Percentiles rank a stretch among this genome's conserved stretches.
phyloP scores from a whole-genome alignment of 2,888 invertebrate genomes.

The Oligia strigilis region DNA sequence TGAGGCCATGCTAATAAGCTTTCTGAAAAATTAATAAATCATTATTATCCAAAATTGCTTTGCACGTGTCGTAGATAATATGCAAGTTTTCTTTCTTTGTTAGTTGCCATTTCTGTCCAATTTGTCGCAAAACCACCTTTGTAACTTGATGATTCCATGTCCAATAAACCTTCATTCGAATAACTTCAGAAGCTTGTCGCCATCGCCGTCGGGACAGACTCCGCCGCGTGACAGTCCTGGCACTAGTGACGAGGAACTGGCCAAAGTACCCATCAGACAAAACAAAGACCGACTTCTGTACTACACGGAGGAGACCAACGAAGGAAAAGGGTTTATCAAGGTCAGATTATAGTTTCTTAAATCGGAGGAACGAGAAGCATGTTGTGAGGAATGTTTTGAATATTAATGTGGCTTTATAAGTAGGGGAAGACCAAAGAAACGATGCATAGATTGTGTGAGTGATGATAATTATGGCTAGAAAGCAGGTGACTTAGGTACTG shows the following conservation, averaged over 20 bases:
- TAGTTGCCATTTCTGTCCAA: neutral
- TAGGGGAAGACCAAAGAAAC: neutral
- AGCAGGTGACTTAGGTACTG: neutral
- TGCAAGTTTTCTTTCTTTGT: neutral
- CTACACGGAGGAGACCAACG: constrained; percentile 96
- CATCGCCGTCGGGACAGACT: constrained; percentile 82
- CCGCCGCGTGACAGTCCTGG: constrained; percentile 59
- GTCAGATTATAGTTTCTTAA: constrained; percentile 63
- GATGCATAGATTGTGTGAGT: neutral
- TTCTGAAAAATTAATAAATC: neutral
- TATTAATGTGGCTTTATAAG: neutral
- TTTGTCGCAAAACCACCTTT: neutral
- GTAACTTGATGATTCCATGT: neutral
- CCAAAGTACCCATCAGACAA: constrained; percentile 89
- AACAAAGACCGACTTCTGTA: constrained; percentile 95
- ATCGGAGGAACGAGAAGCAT: neutral
- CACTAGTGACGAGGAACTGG: constrained; percentile 61
- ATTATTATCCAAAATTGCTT: neutral
- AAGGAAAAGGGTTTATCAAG: constrained; percentile 97
- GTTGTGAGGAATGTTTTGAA: neutral
- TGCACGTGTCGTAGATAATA: neutral
- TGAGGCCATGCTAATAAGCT: constrained; percentile 3
- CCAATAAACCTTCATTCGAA: neutral
- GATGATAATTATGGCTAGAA: neutral
- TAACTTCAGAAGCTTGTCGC: constrained; percentile 59